phyloP scores from a whole-genome alignment of 2,797 vertebrate genomes.

The Danio albolineatus region DNA sequence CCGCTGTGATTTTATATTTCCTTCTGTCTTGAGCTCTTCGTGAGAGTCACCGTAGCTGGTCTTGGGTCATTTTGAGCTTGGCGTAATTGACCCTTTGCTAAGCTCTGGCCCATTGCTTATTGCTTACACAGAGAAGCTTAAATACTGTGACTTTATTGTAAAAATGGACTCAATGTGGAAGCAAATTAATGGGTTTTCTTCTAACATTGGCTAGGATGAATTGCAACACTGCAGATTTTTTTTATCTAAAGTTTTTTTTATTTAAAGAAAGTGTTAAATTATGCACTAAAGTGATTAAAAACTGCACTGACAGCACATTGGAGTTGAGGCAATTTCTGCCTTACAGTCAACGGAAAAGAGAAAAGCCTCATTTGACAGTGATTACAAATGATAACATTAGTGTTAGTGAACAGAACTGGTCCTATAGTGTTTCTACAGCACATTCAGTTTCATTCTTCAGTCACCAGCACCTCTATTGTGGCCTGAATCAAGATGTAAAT shows the following conservation, averaged over 20 bases:
- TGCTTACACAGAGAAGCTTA: not conserved
- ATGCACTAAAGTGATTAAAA: slow-evolving; percentile 12
- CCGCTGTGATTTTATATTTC: slow-evolving; percentile 49
- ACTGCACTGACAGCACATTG: slow-evolving; percentile 6
- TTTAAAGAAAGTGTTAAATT: slow-evolving; percentile 30
- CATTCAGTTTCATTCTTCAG: slow-evolving; percentile 6
- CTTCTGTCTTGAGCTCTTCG: slow-evolving; percentile 36
- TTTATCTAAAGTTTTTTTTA: not conserved
- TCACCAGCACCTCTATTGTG: not conserved
- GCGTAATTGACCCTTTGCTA: slow-evolving; percentile 47
- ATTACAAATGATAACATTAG: slow-evolving; percentile 15
- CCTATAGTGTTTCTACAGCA: not conserved
- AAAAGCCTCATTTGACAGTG: slow-evolving; percentile 11
- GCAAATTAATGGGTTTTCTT: not conserved
- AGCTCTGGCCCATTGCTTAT: not conserved
- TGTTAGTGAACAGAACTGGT: not conserved
- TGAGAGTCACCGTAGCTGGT: slow-evolving; percentile 29
- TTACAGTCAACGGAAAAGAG: not conserved
- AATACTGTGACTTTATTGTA: not conserved
- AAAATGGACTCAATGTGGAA: not conserved
- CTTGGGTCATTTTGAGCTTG: slow-evolving; percentile 38
- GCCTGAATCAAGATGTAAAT: not conserved
- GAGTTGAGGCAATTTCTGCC: not conserved
- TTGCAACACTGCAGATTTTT: not conserved
- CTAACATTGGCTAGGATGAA: not conserved